These are phyloP conservation scores for Metopia argyrocephala DNA, from an alignment of 2,888 invertebrate genomes.

Conservation along the genomic window DNA sequence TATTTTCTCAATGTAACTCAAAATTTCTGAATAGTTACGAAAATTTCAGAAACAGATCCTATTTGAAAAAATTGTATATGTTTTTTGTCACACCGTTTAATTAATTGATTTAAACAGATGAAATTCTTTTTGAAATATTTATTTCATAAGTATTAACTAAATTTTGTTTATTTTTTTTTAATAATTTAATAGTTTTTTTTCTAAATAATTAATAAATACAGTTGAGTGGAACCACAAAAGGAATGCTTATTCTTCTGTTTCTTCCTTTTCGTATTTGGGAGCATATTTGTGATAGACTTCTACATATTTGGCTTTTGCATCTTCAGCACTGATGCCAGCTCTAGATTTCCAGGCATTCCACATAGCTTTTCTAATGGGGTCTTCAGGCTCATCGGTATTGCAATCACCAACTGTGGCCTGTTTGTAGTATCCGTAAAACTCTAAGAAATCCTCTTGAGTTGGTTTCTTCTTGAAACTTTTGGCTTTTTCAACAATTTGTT, in stretches of 20 bases:
- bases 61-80: too few relatives aligned
- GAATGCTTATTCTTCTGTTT: not conserved
- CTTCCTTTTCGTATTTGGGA: constrained; percentile 78
- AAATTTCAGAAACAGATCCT: too few relatives aligned
- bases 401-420: constrained; percentile 90
- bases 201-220: not conserved
- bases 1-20: too few relatives aligned
- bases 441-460: constrained; percentile 87
- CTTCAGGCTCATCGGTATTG: constrained; percentile 91
- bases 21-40: too few relatives aligned
- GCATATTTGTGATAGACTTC: constrained; percentile 82
- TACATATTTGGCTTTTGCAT: constrained; percentile 91
- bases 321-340: constrained; percentile 87
- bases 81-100: too few relatives aligned
- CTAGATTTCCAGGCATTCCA: constrained; percentile 94
- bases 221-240: not conserved
- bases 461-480: constrained; percentile 87
- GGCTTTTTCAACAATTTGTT: constrained; percentile 85
- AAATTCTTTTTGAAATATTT: not conserved
- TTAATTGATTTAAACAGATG: not conserved
- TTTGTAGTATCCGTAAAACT: constrained; percentile 90
- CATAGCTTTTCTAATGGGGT: constrained; percentile 93
- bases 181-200: not conserved
- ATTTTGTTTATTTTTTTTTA: not conserved
- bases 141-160: not conserved